Conservation (phyloP, 2,113 vertebrate species). For the Crotalus horridus region DNA sequence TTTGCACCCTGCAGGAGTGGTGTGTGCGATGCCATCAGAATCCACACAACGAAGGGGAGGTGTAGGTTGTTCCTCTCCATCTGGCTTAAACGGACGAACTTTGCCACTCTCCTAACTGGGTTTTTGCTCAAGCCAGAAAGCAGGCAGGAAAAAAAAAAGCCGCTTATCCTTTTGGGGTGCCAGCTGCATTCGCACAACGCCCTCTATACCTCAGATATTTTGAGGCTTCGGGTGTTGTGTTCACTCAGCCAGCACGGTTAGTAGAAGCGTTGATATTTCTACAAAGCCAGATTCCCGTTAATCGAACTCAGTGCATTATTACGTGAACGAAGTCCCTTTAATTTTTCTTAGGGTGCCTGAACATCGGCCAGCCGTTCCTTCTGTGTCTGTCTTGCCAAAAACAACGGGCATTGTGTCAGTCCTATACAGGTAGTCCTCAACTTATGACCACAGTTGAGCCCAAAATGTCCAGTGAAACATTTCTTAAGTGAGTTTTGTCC, state of each 20-base stretch:
- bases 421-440: not conserved
- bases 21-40: not conserved
- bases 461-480: not conserved
- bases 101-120: not conserved
- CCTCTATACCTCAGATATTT: not conserved
- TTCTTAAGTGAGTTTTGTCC: not conserved
- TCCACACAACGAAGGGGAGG: not conserved
- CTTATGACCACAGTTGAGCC: not conserved
- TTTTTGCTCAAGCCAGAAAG: not conserved
- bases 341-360: not conserved
- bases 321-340: not conserved
- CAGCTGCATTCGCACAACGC: not conserved
- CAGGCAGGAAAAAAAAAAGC: not conserved
- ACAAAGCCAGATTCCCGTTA: not conserved
- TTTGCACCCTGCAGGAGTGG: not conserved
- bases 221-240: not conserved
- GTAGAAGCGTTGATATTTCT: too few relatives aligned
- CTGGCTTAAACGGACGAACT: not conserved
- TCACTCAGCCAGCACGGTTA: not conserved
- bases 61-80: not conserved
- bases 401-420: not conserved
- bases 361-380: not conserved
- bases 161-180: not conserved
- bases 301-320: not conserved
- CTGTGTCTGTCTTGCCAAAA: not conserved